phyloP scores from a whole-genome alignment of 2,888 invertebrate genomes.

The Plemyria rubiginata region DNA sequence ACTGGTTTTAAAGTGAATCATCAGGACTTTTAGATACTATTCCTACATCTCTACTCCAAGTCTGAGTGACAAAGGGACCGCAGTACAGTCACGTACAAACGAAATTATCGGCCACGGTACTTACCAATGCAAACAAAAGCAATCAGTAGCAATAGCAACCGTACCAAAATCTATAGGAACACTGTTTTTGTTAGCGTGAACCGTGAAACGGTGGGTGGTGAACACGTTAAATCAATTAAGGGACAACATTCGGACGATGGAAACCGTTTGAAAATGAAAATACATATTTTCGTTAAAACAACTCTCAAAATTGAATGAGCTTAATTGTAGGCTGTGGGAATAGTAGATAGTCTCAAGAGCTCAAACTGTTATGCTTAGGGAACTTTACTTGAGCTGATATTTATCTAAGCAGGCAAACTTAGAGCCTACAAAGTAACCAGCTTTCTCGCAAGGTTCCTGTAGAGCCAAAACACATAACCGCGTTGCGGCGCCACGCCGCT shows the following conservation, averaged over 20 bases:
- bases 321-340: background rate
- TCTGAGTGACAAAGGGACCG: conserved; percentile 72
- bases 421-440: conserved; percentile 3
- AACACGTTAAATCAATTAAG: conserved; percentile 77
- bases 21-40: conserved; percentile 1
- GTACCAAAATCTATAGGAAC: conserved; percentile 56
- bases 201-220: conserved; percentile 54
- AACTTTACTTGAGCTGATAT: background rate
- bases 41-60: background rate
- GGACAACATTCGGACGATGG: conserved; percentile 51
- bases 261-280: conserved; percentile 22
- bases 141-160: conserved; percentile 68
- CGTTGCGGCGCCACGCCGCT: too few species aligned
- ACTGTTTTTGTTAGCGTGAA: conserved; percentile 65
- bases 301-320: background rate
- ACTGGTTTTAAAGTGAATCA: background rate
- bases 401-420: background rate
- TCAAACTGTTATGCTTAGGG: background rate
- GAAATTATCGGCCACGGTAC: conserved; percentile 65
- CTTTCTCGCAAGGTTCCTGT: conserved; percentile 5
- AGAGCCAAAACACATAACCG: too few species aligned
- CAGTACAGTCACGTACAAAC: conserved; percentile 65
- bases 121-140: conserved; percentile 75
- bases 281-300: conserved; percentile 14
- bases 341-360: background rate